Evolutionary conservation across 2,113 vertebrate genomes (phyloP).

Genomic region (Gasterosteus nipponicus): DNA sequence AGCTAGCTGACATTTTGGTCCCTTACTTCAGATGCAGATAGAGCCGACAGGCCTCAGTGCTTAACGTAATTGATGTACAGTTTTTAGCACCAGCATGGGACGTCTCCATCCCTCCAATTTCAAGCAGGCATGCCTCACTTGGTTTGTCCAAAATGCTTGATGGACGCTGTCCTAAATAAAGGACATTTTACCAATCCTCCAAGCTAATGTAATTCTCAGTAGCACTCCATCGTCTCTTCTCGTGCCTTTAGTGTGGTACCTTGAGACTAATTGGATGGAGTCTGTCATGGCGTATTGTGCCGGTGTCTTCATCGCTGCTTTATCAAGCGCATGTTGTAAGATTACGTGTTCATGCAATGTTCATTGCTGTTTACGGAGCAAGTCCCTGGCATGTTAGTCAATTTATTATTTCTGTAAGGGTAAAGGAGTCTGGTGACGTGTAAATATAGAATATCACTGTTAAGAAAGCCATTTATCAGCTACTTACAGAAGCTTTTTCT

Average conservation of each 20-base stretch:
- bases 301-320: constrained; percentile 14
- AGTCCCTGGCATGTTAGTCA: not conserved
- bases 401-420: not conserved
- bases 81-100: constrained; percentile 76
- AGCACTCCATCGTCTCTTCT: constrained; percentile 36
- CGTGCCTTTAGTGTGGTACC: constrained; percentile 24
- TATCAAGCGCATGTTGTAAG: constrained; percentile 21
- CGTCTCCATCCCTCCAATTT: constrained; percentile 65
- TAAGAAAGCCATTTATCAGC: constrained; percentile 37
- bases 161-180: constrained; percentile 63
- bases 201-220: constrained; percentile 49
- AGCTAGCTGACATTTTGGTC: constrained; percentile 58
- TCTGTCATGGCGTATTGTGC: constrained; percentile 12
- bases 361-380: not conserved
- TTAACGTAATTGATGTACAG: constrained; percentile 77
- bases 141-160: constrained; percentile 62
- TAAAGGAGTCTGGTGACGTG: not conserved
- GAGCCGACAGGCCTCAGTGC: constrained; percentile 69
- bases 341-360: too few relatives aligned
- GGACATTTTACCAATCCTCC: constrained; percentile 59
- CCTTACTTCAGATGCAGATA: constrained; percentile 57
- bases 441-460: constrained; percentile 32
- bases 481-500: constrained; percentile 28
- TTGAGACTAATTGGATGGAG: constrained; percentile 32
- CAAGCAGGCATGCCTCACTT: constrained; percentile 48